These are phyloP conservation scores for Nothura maculosa DNA, from an alignment of 2,797 vertebrate species.

Conservation along the genomic window DNA sequence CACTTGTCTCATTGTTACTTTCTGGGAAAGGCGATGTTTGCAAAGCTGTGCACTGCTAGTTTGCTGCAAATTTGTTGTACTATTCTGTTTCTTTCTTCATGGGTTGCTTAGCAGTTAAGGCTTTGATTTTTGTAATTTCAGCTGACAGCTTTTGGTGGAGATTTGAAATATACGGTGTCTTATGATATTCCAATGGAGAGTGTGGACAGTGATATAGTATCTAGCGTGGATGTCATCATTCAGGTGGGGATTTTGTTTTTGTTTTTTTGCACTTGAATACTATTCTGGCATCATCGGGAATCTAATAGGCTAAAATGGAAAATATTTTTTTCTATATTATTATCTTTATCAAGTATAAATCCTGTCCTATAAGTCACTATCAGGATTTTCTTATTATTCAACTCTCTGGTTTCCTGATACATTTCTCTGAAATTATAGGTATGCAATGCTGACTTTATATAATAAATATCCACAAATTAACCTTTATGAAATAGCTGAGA, in stretches of 20 bases:
- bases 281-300: neutral
- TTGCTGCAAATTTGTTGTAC: neutral
- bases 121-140: slow-evolving; percentile 63
- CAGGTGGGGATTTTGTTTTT: slow-evolving; percentile 82
- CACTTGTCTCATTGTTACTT: neutral
- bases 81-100: neutral
- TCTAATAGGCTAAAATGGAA: neutral
- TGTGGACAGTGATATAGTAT: slow-evolving; percentile 80
- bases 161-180: slow-evolving; percentile 87
- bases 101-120: neutral
- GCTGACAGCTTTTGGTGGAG: slow-evolving; percentile 91
- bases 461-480: neutral
- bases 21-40: neutral
- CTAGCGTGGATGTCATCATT: slow-evolving; percentile 86
- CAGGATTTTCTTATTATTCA: neutral
- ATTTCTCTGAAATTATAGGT: neutral
- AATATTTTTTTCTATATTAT: neutral
- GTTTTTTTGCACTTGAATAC: neutral
- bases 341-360: neutral
- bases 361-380: neutral
- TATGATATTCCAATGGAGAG: slow-evolving; percentile 87
- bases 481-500: neutral
- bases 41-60: neutral
- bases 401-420: neutral
- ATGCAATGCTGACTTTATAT: neutral